phyloP scores from a whole-genome alignment of 2,113 vertebrate species.

The Vulpes ferrilata region DNA sequence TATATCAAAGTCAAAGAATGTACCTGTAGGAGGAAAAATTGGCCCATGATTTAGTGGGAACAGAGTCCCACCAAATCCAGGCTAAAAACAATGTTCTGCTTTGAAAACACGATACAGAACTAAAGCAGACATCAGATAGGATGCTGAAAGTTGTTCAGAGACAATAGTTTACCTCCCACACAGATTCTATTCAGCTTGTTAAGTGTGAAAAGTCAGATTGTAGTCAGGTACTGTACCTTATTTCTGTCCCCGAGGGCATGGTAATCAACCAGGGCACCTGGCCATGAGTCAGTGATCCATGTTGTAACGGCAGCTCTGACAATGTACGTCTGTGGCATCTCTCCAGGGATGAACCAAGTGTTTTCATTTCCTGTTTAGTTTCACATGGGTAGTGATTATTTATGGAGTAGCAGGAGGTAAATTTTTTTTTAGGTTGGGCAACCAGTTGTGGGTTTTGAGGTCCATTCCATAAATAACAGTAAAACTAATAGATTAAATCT shows the following conservation, averaged over 20 bases:
- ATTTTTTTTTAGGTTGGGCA: conserved; percentile 65
- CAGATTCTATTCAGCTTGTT: conserved; percentile 36
- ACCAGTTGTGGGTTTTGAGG: conserved; percentile 65
- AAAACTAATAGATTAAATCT: conserved; percentile 7
- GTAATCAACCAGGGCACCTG: conserved; percentile 71
- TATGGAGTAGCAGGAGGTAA: conserved; percentile 57
- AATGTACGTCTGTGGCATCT: conserved; percentile 10
- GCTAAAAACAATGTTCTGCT: conserved; percentile 59
- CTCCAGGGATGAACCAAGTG: conserved; percentile 68
- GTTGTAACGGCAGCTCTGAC: conserved; percentile 45
- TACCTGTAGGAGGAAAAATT: conserved; percentile 65
- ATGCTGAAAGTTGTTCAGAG: not conserved
- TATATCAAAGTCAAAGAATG: conserved; percentile 55
- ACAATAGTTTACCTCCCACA: conserved; percentile 66
- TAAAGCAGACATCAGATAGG: conserved; percentile 57
- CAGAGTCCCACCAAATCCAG: conserved; percentile 22
- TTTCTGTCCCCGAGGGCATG: conserved; percentile 60
- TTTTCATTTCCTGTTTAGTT: conserved; percentile 76
- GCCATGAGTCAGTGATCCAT: conserved; percentile 57
- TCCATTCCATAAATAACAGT: conserved; percentile 58
- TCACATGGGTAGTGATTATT: conserved; percentile 64
- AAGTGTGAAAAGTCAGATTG: conserved; percentile 29
- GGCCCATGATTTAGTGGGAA: conserved; percentile 23
- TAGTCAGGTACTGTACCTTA: conserved; percentile 39
- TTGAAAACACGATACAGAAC: conserved; percentile 34